Evolutionary conservation across 2,113 vertebrate genomes (phyloP).

Genomic region (Nanorana parkeri): DNA sequence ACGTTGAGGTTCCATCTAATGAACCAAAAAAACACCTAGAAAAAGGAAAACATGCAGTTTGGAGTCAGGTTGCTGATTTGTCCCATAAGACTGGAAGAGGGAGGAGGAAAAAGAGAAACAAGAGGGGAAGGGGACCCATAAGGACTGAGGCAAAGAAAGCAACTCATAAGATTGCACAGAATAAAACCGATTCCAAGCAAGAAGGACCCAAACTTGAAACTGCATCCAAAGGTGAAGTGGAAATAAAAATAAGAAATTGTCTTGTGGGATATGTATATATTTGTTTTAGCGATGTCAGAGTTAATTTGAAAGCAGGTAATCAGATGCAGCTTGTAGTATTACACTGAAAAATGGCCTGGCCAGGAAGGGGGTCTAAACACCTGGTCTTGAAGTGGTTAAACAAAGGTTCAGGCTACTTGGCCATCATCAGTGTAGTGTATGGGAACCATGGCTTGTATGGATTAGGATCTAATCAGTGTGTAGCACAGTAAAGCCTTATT

Average conservation of each 20-base stretch:
- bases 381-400: no score
- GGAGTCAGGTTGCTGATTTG: constrained; percentile 15
- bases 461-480: no score
- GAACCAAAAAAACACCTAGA: constrained; percentile 7
- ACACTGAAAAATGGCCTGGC: no score
- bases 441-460: no score
- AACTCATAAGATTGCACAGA: neutral
- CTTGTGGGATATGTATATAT: constrained; percentile 3
- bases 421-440: no score
- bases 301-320: neutral
- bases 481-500: no score
- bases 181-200: constrained; percentile 19
- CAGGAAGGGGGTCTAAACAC: no score
- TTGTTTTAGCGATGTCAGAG: neutral
- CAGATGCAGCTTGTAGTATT: no score
- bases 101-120: constrained; percentile 53
- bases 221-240: constrained; percentile 32
- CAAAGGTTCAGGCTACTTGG: no score
- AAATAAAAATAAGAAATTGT: neutral
- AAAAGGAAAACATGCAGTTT: constrained; percentile 32
- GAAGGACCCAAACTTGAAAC: constrained; percentile 10
- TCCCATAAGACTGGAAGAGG: constrained; percentile 44
- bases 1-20: neutral
- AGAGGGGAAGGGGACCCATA: constrained; percentile 34
- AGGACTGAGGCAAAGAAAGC: constrained; percentile 39